Evolutionary conservation across 2,113 vertebrate genomes (phyloP).

Genomic region (Morone chrysops): DNA sequence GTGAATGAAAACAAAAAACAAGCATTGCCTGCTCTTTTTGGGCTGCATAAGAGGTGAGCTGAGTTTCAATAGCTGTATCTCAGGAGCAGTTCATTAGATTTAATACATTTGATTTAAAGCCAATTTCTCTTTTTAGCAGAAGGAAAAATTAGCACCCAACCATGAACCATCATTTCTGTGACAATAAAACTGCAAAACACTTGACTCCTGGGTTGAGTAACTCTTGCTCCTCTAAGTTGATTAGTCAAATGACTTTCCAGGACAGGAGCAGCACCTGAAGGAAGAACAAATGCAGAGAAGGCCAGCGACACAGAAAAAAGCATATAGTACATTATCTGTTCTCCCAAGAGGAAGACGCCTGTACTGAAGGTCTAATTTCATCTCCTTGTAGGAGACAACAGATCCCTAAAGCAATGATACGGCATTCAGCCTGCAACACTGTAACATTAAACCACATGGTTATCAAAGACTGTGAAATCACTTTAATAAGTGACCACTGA

Average conservation of each 20-base stretch:
- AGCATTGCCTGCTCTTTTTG: background rate
- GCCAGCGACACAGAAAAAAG: background rate
- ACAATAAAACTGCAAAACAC: background rate
- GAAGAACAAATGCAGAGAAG: background rate
- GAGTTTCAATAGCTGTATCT: slow-evolving; percentile 1
- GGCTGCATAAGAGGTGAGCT: background rate
- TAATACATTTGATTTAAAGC: background rate
- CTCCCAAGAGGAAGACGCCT: background rate
- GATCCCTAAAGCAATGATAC: background rate
- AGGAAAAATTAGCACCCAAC: background rate
- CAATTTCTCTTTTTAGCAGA: background rate
- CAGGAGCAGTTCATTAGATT: background rate
- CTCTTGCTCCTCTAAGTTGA: background rate
- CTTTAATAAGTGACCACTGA: background rate
- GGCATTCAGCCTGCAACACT: background rate
- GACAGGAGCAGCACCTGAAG: background rate
- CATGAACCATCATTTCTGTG: background rate
- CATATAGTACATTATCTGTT: background rate
- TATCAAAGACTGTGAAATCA: background rate
- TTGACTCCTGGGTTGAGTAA: background rate
- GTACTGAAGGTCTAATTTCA: background rate
- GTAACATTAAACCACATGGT: background rate
- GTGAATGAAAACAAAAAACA: background rate
- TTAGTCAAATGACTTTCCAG: background rate
- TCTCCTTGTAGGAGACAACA: background rate